These are phyloP conservation scores for Varanus salvator DNA, from an alignment of 2,113 vertebrate species.

Conservation along the genomic window DNA sequence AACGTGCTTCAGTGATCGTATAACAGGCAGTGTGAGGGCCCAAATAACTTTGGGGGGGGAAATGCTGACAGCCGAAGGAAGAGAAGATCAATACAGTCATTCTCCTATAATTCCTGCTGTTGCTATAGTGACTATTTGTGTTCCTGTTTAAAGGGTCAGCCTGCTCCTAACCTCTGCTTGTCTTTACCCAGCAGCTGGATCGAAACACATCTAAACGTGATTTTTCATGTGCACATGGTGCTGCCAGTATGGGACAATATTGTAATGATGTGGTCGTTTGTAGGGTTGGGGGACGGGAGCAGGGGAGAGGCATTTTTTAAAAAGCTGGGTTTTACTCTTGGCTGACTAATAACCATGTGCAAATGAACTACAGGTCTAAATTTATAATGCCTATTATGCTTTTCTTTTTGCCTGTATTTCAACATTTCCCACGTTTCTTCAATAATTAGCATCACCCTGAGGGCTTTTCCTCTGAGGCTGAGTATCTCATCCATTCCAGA, in stretches of 20 bases:
- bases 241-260: constrained; percentile 9
- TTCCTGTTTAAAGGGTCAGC: constrained; percentile 45
- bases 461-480: not conserved
- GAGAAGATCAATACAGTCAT: constrained; percentile 50
- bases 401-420: constrained; percentile 35
- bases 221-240: constrained; percentile 44
- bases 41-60: constrained; percentile 17
- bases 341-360: constrained; percentile 26
- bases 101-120: constrained; percentile 12
- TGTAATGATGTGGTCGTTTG: constrained; percentile 7
- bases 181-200: constrained; percentile 49
- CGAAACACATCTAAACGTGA: constrained; percentile 32
- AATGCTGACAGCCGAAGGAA: constrained; percentile 36
- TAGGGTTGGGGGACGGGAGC: not conserved
- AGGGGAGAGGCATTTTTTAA: constrained; percentile 12
- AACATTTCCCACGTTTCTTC: constrained; percentile 22
- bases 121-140: constrained; percentile 53
- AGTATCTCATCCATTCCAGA: constrained; percentile 49
- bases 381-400: not conserved
- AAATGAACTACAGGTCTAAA: constrained; percentile 22
- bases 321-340: constrained; percentile 30
- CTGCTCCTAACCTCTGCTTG: constrained; percentile 64
- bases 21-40: not conserved
- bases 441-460: constrained; percentile 25
- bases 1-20: not conserved